Evolutionary conservation across 2,113 vertebrate genomes (phyloP).

Genomic region (Malurus elegans): DNA sequence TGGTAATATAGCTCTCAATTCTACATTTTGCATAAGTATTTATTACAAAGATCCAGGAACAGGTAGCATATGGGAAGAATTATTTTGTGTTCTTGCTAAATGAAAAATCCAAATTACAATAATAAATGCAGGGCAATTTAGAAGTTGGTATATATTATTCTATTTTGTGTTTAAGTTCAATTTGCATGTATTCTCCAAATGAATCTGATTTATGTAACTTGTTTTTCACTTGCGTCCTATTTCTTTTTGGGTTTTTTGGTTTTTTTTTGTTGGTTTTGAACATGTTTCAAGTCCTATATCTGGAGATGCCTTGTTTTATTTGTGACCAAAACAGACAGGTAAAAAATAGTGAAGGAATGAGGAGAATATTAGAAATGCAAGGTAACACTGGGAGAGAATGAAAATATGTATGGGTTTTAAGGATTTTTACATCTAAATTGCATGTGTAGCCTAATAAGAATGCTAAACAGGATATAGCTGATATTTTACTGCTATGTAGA

Average conservation of each 20-base stretch:
- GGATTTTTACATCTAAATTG: constrained; percentile 40
- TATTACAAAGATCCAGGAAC: constrained; percentile 24
- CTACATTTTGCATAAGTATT: constrained; percentile 51
- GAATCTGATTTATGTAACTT: constrained; percentile 37
- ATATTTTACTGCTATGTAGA: neutral
- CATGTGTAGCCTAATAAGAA: neutral
- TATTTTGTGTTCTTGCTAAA: constrained; percentile 26
- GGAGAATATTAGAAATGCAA: neutral
- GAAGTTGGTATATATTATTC: neutral
- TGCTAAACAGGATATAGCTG: neutral
- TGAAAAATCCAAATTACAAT: constrained; percentile 38
- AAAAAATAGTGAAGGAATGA: neutral
- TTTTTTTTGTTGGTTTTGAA: neutral
- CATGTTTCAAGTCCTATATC: neutral
- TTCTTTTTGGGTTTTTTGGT: neutral
- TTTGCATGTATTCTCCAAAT: constrained; percentile 27
- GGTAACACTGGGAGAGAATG: neutral
- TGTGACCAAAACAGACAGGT: neutral
- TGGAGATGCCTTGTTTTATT: constrained; percentile 11
- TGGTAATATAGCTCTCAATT: constrained; percentile 59
- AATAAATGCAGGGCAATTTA: constrained; percentile 37
- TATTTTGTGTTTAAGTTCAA: neutral
- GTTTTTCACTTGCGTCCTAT: constrained; percentile 1
- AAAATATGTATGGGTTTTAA: neutral
- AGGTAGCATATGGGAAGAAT: constrained; percentile 24